Evolutionary conservation across 2,113 vertebrate species (phyloP).

Genomic region (Ranitomeya imitator): DNA sequence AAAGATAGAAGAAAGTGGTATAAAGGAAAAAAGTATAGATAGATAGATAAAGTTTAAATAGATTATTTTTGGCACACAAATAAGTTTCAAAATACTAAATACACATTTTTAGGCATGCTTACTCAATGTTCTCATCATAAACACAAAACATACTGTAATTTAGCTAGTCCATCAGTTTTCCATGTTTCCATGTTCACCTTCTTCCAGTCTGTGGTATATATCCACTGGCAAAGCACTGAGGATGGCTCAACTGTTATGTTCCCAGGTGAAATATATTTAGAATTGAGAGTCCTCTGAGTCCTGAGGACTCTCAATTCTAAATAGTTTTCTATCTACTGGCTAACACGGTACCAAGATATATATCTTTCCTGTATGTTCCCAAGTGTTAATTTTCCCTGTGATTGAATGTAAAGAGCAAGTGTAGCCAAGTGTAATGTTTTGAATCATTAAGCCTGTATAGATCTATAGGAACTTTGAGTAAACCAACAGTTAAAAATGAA

Average conservation of each 20-base stretch:
- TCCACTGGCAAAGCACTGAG: not conserved
- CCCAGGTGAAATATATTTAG: too few species aligned
- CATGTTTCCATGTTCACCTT: not conserved
- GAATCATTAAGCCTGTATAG: not conserved
- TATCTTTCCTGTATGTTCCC: too few species aligned
- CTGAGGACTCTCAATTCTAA: too few species aligned
- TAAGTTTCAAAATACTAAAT: not conserved
- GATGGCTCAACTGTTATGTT: not conserved
- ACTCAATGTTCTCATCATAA: not conserved
- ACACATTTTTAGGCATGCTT: not conserved
- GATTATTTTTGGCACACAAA: not conserved
- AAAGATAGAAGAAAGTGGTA: too few species aligned
- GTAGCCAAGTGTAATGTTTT: not conserved
- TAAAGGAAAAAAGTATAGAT: not conserved
- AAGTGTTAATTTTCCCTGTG: not conserved
- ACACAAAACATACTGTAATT: not conserved
- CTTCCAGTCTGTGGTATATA: not conserved
- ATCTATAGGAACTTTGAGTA: not conserved
- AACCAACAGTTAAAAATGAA: not conserved
- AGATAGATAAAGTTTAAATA: not conserved
- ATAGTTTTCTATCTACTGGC: too few species aligned
- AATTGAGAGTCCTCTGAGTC: too few species aligned
- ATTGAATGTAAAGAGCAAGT: not conserved
- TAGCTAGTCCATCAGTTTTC: not conserved
- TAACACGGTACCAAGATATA: too few species aligned